phyloP scores from a whole-genome alignment of 1,140 invertebrate genomes.

The Metopolophium dirhodum region DNA sequence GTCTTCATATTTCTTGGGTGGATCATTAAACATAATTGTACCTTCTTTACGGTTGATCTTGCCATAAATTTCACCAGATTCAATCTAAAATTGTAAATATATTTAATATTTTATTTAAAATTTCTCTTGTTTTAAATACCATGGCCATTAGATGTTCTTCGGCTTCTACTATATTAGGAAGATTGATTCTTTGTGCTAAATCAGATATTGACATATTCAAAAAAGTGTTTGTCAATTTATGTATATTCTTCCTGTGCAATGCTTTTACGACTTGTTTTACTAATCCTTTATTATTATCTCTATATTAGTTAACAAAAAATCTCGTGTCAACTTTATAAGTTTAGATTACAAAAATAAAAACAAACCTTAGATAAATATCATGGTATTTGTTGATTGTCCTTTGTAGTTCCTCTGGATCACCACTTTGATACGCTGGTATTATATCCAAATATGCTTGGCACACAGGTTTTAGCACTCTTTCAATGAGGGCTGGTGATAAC shows the following conservation, averaged over 20 bases:
- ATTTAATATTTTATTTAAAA: background rate
- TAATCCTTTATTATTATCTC: constrained; percentile 84
- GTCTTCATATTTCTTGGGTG: constrained; percentile 93
- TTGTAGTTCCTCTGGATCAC: constrained; percentile 77
- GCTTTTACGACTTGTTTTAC: constrained; percentile 85
- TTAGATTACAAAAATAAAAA: background rate
- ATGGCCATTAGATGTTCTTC: constrained; percentile 95
- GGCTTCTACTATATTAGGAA: constrained; percentile 83
- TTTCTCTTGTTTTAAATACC: constrained; percentile 67
- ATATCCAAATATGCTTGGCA: constrained; percentile 91
- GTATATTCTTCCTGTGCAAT: constrained; percentile 96
- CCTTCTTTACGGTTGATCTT: constrained; percentile 98
- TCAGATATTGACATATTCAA: constrained; percentile 92
- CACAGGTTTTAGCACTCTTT: constrained; percentile 87
- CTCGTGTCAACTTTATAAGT: background rate
- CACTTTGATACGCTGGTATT: constrained; percentile 79
- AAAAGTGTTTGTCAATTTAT: constrained; percentile 96
- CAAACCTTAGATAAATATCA: constrained; percentile 73
- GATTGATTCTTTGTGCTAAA: constrained; percentile 88
- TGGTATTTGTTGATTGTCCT: constrained; percentile 77
- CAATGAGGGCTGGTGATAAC: constrained; percentile 89
- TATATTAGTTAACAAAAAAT: constrained; percentile 60
- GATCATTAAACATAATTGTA: constrained; percentile 96
- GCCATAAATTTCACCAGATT: constrained; percentile 96
- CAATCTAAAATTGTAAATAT: constrained; percentile 74